Conservation (phyloP, 2,113 vertebrate species). For the Neoarius graeffei region DNA sequence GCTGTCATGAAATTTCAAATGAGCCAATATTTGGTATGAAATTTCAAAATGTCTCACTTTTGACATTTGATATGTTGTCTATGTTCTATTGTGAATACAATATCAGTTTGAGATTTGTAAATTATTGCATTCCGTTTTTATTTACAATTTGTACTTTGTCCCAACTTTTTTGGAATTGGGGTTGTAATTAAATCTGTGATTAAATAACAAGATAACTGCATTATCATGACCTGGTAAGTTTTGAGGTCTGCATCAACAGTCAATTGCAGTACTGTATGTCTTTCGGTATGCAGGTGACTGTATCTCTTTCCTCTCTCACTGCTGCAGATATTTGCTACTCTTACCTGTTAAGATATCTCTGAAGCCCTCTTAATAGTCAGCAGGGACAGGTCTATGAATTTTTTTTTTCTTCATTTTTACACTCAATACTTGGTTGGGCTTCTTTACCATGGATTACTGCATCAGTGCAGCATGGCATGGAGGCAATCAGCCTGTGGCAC, state of each 20-base stretch:
- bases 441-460: too few species aligned
- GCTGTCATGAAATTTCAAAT: too few species aligned
- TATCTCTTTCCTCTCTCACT: not conserved
- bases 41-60: too few species aligned
- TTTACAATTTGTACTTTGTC: too few species aligned
- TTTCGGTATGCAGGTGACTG: not conserved
- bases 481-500: not conserved
- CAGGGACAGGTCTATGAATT: not conserved
- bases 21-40: too few species aligned
- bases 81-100: too few species aligned
- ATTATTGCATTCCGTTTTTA: too few species aligned
- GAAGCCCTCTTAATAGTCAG: not conserved
- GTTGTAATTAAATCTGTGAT: not conserved
- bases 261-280: not conserved
- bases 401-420: not conserved
- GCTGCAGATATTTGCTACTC: not conserved
- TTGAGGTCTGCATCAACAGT: not conserved
- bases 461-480: too few species aligned
- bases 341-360: not conserved
- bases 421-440: too few species aligned
- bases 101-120: too few species aligned
- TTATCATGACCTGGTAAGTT: not conserved
- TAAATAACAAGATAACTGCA: not conserved
- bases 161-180: too few species aligned
- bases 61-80: too few species aligned